Evolutionary conservation across 1,140 invertebrate genomes (phyloP).

Genomic region (Wasmannia auropunctata): DNA sequence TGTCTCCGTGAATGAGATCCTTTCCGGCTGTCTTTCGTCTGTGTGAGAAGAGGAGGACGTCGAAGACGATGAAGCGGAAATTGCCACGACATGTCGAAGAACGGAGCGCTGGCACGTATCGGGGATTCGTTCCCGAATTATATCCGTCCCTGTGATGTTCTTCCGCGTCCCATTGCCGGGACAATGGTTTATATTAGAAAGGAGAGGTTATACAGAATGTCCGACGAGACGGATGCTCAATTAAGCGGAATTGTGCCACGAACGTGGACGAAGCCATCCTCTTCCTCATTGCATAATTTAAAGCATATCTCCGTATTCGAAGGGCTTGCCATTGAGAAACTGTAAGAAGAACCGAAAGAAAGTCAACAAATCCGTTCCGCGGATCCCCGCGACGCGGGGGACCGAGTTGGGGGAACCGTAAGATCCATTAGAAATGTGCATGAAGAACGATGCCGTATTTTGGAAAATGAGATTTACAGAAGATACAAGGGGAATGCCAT

Average conservation of each 20-base stretch:
- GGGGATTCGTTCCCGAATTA: conserved; percentile 36
- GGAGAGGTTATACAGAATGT: background rate
- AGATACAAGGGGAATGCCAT: conserved; percentile 26
- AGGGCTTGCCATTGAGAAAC: background rate
- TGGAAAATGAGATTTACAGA: conserved; percentile 52
- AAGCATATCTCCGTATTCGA: background rate
- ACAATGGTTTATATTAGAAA: conserved; percentile 33
- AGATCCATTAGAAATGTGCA: background rate
- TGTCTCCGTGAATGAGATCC: background rate
- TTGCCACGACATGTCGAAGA: conserved; percentile 37
- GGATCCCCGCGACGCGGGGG: background rate
- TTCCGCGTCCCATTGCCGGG: background rate
- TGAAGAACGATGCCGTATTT: background rate
- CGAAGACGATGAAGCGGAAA: conserved; percentile 54
- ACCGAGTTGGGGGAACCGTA: background rate
- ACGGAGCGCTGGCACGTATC: conserved; percentile 47
- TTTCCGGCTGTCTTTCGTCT: background rate
- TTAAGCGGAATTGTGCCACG: conserved; percentile 32
- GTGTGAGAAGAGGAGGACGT: background rate
- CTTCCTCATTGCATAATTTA: conserved; percentile 12
- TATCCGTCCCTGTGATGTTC: conserved; percentile 26
- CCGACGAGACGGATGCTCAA: background rate
- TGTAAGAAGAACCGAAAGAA: background rate
- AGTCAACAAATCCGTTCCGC: background rate
- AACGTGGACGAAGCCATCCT: no score